A percentile compares a stretch with the other conserved stretches of the same genome.
These are phyloP conservation scores for Gobio gobio DNA, from an alignment of 2,113 vertebrate species.

Conservation along the genomic window DNA sequence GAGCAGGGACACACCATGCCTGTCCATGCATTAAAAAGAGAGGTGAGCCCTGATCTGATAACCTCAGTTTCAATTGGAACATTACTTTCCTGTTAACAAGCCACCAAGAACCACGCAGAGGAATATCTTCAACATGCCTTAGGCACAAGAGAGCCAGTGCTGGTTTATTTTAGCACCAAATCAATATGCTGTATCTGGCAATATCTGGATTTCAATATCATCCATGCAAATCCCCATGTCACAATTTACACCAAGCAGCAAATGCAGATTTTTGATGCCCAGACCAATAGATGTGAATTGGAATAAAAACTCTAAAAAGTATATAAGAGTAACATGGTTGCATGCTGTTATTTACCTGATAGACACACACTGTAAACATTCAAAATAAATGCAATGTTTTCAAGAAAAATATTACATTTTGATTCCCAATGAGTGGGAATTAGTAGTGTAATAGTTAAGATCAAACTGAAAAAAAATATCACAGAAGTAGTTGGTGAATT, in stretches of 20 bases:
- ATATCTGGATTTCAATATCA: neutral
- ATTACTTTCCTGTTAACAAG: conserved; percentile 32
- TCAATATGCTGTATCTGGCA: neutral
- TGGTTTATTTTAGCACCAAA: neutral
- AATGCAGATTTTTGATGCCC: neutral
- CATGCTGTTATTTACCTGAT: too few species aligned
- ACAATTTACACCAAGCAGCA: neutral
- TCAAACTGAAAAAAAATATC: too few species aligned
- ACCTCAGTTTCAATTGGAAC: conserved; percentile 26
- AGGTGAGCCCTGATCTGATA: conserved; percentile 37
- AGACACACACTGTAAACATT: too few species aligned
- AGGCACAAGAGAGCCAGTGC: neutral
- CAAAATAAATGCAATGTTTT: too few species aligned
- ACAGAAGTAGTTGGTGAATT: too few species aligned
- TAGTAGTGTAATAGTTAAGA: too few species aligned
- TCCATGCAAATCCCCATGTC: neutral
- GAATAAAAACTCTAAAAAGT: too few species aligned
- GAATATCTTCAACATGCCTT: conserved; percentile 20
- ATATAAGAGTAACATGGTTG: too few species aligned
- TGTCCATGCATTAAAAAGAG: neutral
- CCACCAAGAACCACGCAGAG: neutral
- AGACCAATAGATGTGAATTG: too few species aligned
- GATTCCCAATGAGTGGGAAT: neutral
- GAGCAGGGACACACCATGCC: neutral
- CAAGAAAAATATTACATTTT: neutral